Base-by-base conservation (phyloP, 2,113 vertebrate species). In the Myiozetetes cayanensis region DNA sequence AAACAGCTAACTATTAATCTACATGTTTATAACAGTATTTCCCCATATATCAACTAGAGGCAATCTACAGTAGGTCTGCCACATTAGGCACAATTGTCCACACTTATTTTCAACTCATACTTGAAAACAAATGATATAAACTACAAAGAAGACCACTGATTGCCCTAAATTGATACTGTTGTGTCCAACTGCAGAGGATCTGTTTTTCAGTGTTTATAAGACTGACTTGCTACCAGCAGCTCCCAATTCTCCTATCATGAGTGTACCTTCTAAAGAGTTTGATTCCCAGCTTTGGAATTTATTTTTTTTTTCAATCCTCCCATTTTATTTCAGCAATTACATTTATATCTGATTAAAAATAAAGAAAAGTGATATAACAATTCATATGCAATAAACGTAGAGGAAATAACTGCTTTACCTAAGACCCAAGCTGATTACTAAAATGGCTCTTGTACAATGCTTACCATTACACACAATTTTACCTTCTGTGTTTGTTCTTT, bases 401-500 rank as follows among this genome's bases (percentile, higher is more conserved):
- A 73, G 15, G 43, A 92, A 94, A 33, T 41, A 87, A 66, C 25
- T 33, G 18, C 28, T 66, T 44, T 12, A 82, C 35, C 31, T 62
- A 53, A 79, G 62, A 76, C 39, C 7, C 11, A 21, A 87, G 33
- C 5, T 75, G 46, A 73, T 44, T 73, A 35, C 23, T 82, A 47
- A 72, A 80, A 70, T 41, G 13, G 73, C 10, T 58, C 19, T 30
- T 33, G 11, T 71, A 27, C 80, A 86, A 50, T 31, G 39, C 30
- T 82, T 87, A 85, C 20, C 8, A 35, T 27, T 30, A 77, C 9
- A 25, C 28, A 56, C 43, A 62, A 35, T 56, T 96, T 96, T 96
- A 99, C 99, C 98, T 99, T 99, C 85, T 98, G 98, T 24, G 97
- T 97, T 63, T 99, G 98, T 53, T 97, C 97, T 94, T 98, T 99